Evolutionary conservation across 2,888 invertebrate genomes (phyloP), one percentile per base, ranked within the genome.

Genomic region (Liodrosophila aerea): DNA sequence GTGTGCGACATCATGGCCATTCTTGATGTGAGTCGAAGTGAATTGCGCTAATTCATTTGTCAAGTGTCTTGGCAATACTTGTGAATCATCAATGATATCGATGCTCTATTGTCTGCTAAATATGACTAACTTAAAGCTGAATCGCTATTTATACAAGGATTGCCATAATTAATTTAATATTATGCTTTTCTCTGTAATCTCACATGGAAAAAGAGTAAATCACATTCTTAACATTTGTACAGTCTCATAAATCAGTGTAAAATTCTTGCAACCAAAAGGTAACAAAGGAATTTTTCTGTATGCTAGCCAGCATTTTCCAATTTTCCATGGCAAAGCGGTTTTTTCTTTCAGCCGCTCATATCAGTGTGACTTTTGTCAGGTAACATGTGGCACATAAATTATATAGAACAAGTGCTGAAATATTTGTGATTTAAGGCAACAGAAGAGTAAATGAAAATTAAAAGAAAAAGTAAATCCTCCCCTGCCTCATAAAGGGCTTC

Each of bases 321-420:
- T 62, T 63, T 73, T 51, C 54, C 58, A 41, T 44, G 58, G 66
- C 44, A 49, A 58, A 12, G 30, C 16, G 56, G 57, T 69, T 78
- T 70, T 72, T 50, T 51, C n/a, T 44, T 12, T 46, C 12, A 8
- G 22, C 18, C 46, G 22, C 18, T 52, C 54, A 45, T 64, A 52
- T 59, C 56, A 76, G 51, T 57, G 64, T 54, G 58, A 64, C 66
- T 66, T 83, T 66, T 76, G 68, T 60, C 58, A 60, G 77, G 77
- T 77, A 84, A 82, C 85, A 82, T 70, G 70, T 82, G 86, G 64
- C 69, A 50, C 85, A 82, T 82, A 82, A 82, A 86, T 82, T 86
- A 86, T 51, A 64, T 57, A 46, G 54, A 54, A 57, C 52, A 61
- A 58, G 59, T 54, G 37, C 34, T 45, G 46, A 49, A 46, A 60